A percentile compares a stretch with the other conserved stretches of the same genome.
Evolutionary conservation across 2,113 vertebrate species (phyloP).

Genomic region (Loxodonta africana): DNA sequence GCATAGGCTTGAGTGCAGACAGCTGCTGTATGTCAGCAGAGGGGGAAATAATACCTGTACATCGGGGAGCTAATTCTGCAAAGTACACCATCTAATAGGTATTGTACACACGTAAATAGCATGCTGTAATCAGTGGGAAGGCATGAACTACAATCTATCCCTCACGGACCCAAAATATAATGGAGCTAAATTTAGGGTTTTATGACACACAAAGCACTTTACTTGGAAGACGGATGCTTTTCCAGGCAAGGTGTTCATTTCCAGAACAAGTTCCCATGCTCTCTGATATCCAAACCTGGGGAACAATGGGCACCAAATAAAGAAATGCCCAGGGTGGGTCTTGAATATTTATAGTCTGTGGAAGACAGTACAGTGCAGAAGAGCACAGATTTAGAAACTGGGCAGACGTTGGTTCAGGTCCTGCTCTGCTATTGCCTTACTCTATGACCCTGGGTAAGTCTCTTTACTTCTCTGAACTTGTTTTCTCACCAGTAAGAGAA

Average conservation of each 20-base stretch:
- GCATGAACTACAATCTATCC: slow-evolving; percentile 72
- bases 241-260: slow-evolving; percentile 69
- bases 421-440: neutral
- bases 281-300: slow-evolving; percentile 20
- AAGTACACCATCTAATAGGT: slow-evolving; percentile 61
- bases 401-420: neutral
- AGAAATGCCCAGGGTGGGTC: neutral
- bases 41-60: slow-evolving; percentile 69
- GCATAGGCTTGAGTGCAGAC: slow-evolving; percentile 55
- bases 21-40: slow-evolving; percentile 71
- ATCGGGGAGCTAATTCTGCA: slow-evolving; percentile 79
- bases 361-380: neutral
- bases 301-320: slow-evolving; percentile 1
- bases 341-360: neutral
- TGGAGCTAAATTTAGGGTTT: slow-evolving; percentile 75
- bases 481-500: neutral
- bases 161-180: slow-evolving; percentile 72
- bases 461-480: neutral
- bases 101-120: slow-evolving; percentile 63
- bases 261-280: slow-evolving; percentile 68
- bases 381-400: slow-evolving; percentile 2
- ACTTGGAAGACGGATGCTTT: slow-evolving; percentile 63
- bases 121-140: slow-evolving; percentile 72
- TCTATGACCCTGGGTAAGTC: neutral
- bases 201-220: slow-evolving; percentile 71